phyloP scores from a whole-genome alignment of 2,888 invertebrate species.

The Brachypalpus laphriformis region DNA sequence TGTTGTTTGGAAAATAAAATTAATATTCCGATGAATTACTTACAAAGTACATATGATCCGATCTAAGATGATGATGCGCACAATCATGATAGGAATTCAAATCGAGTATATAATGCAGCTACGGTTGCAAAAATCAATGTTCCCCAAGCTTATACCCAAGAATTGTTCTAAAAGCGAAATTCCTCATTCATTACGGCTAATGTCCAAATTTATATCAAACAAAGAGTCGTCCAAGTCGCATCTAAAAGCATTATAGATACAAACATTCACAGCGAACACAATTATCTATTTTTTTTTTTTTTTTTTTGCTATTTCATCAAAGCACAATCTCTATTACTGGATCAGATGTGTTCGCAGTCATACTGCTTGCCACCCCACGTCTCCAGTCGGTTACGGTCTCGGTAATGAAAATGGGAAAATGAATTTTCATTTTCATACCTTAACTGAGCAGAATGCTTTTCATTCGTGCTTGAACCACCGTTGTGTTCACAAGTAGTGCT shows the following conservation, averaged over 20 bases:
- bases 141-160: background rate
- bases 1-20: background rate
- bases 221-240: conserved; percentile 7
- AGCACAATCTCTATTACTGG: conserved; percentile 54
- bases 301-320: conserved; percentile 63
- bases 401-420: conserved; percentile 68
- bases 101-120: background rate
- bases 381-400: conserved; percentile 35
- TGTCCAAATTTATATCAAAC: conserved; percentile 23
- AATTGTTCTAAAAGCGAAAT: background rate
- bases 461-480: conserved; percentile 70
- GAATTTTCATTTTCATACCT: conserved; percentile 68
- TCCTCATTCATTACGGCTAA: background rate
- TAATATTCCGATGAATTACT: conserved; percentile 25
- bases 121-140: background rate
- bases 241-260: conserved; percentile 17
- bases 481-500: conserved; percentile 65
- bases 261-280: conserved; percentile 9
- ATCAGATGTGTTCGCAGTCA: conserved; percentile 44
- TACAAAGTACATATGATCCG: conserved; percentile 1
- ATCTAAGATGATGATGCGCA: background rate
- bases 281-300: conserved; percentile 2
- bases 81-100: conserved; percentile 1
- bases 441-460: conserved; percentile 59
- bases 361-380: conserved; percentile 33